A percentile compares a stretch with the other conserved stretches of the same genome.
phyloP scores from a whole-genome alignment of 2,113 vertebrate species.

The zebrafish (Danio rerio) region GRCz12tu NC_133191.1:33306501-33307000 shows the following conservation, averaged over 20 bases:
- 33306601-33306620: no score
- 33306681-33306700: not conserved
- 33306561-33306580: no score
- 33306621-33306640: no score
- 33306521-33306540: no score
- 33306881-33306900: conserved; percentile 5
- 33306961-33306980: conserved; percentile 79
- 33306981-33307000: conserved; percentile 64
- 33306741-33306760: not conserved
- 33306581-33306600: no score
- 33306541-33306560: no score
- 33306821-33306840: not conserved
- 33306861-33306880: conserved; percentile 8
- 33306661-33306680: no score
- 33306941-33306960: conserved; percentile 64
- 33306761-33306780: not conserved
- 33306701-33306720: not conserved
- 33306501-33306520: no score
- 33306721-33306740: not conserved
- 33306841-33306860: conserved; percentile 1
- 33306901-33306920: conserved; percentile 24
- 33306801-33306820: not conserved
- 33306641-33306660: no score
- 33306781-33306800: not conserved
- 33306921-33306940: conserved; percentile 19